Base-by-base conservation (phyloP, 23 tunicate species). In the Halocynthia aurantium region DNA sequence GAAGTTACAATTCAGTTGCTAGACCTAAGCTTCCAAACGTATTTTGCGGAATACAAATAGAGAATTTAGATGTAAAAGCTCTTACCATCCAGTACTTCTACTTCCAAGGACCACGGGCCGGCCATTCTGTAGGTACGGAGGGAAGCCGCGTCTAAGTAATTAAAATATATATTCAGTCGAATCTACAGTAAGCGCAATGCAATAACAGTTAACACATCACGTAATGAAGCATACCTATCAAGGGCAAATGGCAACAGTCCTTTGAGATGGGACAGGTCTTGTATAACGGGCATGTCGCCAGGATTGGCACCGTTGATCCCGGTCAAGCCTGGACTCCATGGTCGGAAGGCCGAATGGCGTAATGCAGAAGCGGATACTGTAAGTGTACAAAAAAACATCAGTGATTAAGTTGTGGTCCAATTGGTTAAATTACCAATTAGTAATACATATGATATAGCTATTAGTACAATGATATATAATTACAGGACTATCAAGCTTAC, bases 291-390 rank as follows among this genome's bases (percentile, higher is more conserved):
- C 22, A 65, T 65, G 31, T 65, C 70, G 19, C 70, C 70, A 1
- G 70, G 70, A 65, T 15, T 65, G 49, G 70, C 49, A 20, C 70
- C 70, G 19, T 49, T 15, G 49, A 74, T 53, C 22, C 22, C 53
- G 17, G 83, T 60, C 22, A 55, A 49, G 11, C 54, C 69, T 18
- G 83, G 64, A 21, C 65, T 52, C 89, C 89, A 85, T n/a, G 90
- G 90, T 52, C 84, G 74, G 67, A 85, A 85, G 22, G 90, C 84
- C 0, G 90, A 80, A 10, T 77, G 81, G 8, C 90, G 84, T 49
- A 79, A 51, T 31, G 61, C 81, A 52, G 57, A 50, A 19, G 85
- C 44, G 44, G 44, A 31, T 31, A 31, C 44, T 31, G 44, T 31
- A 31, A 31, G 44, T 31, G 44, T 31, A 31, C 44, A 31, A 31